Base-by-base conservation (phyloP, 2,797 vertebrate species). In the Sebastes minor region DNA sequence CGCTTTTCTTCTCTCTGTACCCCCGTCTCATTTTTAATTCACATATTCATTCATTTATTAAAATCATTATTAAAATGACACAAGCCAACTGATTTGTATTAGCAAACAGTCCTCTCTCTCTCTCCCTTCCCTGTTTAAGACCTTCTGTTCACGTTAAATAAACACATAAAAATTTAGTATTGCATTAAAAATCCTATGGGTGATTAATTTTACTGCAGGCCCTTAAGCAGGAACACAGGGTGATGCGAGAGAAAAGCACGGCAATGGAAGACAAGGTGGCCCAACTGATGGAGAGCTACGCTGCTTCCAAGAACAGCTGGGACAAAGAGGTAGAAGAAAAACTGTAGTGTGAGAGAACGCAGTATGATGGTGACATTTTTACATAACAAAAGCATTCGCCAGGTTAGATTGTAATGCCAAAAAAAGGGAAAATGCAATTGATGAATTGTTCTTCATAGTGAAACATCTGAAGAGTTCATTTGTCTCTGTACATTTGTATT, bases 161-260 rank as follows among this genome's bases (percentile, higher is more conserved):
- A 99, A 96, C 97, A 96, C 97, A 97, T 98, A 97, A 98, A 97
- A 97, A 97, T 97, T 97, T 97, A 98, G 97, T 97, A 97, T 98
- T 98, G 96, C 97, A 99, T 99, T 99, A 97, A 98, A 97, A 97
- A 97, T 97, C 96, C 96, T 95, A 97, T 92, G 97, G 97, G 96
- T 97, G 97, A 98, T 99, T 99, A 98, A 99, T 99, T 99, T 99
- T 97, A 99, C 95, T 96, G 96, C 97, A 99, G 98, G 95, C 94
- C 94, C 97, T 99, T 97, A 97, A 98, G 96, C 96, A 95, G 96
- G 97, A 99, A 96, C 98, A 98, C 91, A 96, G 97, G 95, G 95
- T 96, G 93, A 97, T 97, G 95, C 97, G 91, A 95, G 95, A 97
- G 96, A 97, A 96, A 94, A 94, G 94, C 94, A 97, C 95, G 92